Evolutionary conservation across 1,140 invertebrate genomes (phyloP), one percentile per base, ranked within the genome.

Genomic region (Neodiprion lecontei): DNA sequence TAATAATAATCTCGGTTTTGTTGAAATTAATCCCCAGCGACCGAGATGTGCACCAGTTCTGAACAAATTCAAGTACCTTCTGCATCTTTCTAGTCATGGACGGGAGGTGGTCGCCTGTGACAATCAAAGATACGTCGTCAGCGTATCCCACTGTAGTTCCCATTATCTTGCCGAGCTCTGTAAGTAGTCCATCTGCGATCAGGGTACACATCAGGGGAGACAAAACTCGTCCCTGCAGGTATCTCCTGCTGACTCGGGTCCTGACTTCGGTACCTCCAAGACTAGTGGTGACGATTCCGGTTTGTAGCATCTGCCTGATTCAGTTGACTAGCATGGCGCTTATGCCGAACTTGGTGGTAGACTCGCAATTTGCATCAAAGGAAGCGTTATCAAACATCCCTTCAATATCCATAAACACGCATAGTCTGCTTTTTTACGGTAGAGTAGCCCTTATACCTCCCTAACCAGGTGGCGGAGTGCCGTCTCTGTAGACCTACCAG

Each of bases 341-440:
- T 4, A 72, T 12, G 12, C 61, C 10, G 61, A 73, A 73, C 48
- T n/a, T 48, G 1, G 61, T 66, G 12, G 61, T 53, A 17, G 61
- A 53, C 10, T 14, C 72, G 14, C 72, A 66, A 8, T 4, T 73
- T 3, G 65, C 72, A 48, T 67, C 61, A 53, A 28, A 73, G 14
- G 72, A 67, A 53, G 72, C 66, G 61, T 73, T 73, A 21, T 73
- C 72, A 67, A 73, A 66, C 72, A 53, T 53, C 21, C 72, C 72
- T 73, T 73, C 65, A 11, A 73, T 23, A 21, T 73, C 72, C n/a
- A 73, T 61, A 9, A 73, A 73, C 9, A 67, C 72, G 61, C 72
- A 73, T n/a, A 73, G 48, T 10, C 61, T 7, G 72, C 53, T 61
- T 61, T 61, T 7, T 61, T 61, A 1, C 53, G 53, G 7, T 12